These are phyloP conservation scores for Drosophila oshimai DNA, from an alignment of 1,140 invertebrate genomes.

Conservation along the genomic window DNA sequence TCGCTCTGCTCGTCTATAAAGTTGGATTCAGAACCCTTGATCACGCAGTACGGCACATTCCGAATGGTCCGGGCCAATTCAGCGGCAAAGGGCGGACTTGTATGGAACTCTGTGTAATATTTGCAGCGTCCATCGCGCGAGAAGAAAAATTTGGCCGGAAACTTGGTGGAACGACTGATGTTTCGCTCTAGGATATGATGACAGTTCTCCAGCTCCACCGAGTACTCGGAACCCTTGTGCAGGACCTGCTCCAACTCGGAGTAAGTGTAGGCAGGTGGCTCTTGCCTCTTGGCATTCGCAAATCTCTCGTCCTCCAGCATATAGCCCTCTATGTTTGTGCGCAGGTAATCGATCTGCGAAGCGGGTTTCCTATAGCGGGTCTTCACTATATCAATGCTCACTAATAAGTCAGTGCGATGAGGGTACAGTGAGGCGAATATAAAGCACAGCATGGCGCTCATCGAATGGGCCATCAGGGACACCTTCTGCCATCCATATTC, in stretches of 20 bases:
- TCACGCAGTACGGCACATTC: slow-evolving; percentile 74
- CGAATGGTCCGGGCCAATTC: slow-evolving; percentile 65
- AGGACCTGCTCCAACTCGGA: slow-evolving; percentile 85
- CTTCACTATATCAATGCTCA: slow-evolving; percentile 86
- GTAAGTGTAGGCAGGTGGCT: slow-evolving; percentile 85
- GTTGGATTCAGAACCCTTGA: slow-evolving; percentile 70
- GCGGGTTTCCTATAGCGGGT: slow-evolving; percentile 81
- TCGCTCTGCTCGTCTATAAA: slow-evolving; percentile 61
- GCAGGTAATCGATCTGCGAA: slow-evolving; percentile 66
- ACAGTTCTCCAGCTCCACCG: slow-evolving; percentile 84
- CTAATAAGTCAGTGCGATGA: slow-evolving; percentile 85
- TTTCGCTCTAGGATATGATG: slow-evolving; percentile 85
- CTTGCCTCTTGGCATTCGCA: slow-evolving; percentile 66
- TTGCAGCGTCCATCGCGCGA: slow-evolving; percentile 85
- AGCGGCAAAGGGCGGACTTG: slow-evolving; percentile 58
- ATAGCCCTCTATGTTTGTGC: slow-evolving; percentile 69
- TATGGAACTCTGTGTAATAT: slow-evolving; percentile 66
- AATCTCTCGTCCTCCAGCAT: slow-evolving; percentile 75
- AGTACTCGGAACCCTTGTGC: slow-evolving; percentile 83
- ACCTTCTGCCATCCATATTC: slow-evolving; percentile 88
- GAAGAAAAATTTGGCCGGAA: slow-evolving; percentile 86
- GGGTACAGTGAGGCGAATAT: slow-evolving; percentile 85
- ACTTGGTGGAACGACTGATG: slow-evolving; percentile 83
- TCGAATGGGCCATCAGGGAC: slow-evolving; percentile 87
- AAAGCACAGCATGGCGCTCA: slow-evolving; percentile 86